phyloP scores from a whole-genome alignment of 2,113 vertebrate species.

The Bujurquina vittata region DNA sequence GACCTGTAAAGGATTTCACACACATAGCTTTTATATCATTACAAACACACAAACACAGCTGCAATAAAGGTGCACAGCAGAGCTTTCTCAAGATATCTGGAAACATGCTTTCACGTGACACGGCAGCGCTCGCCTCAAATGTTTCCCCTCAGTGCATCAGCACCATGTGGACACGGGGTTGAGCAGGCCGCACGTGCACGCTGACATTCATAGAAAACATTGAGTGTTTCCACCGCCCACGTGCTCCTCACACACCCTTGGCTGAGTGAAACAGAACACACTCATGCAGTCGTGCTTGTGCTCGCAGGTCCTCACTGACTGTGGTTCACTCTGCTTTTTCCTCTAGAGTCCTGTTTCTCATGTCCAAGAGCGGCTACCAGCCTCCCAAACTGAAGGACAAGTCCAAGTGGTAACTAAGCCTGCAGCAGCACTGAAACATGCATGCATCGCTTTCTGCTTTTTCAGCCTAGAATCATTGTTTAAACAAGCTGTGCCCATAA shows the following conservation, averaged over 20 bases:
- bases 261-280: not conserved
- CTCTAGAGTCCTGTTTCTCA: conserved; percentile 88
- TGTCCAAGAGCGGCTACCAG: conserved; percentile 94
- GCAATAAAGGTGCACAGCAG: not conserved
- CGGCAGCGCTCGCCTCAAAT: not conserved
- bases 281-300: not conserved
- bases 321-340: not conserved
- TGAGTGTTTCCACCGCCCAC: conserved; percentile 31
- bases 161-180: not conserved
- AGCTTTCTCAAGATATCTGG: not conserved
- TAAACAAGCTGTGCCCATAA: not conserved
- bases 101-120: not conserved
- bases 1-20: not conserved
- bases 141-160: not conserved
- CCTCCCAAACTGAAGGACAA: conserved; percentile 92
- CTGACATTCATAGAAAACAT: not conserved
- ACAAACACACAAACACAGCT: accelerated
- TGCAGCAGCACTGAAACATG: not conserved
- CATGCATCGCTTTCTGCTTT: no score
- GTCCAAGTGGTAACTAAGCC: conserved; percentile 82
- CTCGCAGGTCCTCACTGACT: not conserved
- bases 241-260: not conserved
- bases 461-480: not conserved
- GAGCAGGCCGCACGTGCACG: not conserved
- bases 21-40: not conserved